Base-by-base conservation (phyloP, 2,888 invertebrate genomes). In the Eristalis tenax region DNA sequence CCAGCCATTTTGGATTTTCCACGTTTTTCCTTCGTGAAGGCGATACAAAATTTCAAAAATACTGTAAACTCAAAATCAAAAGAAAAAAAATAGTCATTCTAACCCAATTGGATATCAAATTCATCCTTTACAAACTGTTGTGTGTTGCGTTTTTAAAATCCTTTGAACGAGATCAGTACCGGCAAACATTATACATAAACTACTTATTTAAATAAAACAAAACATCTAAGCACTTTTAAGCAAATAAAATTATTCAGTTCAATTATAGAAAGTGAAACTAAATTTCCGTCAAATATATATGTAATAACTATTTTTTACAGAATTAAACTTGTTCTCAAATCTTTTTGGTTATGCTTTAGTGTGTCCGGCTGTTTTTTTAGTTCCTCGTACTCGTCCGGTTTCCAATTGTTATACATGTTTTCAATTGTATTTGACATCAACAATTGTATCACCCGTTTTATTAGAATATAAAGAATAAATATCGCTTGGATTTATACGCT, bases 1-100 rank as follows among this genome's bases (percentile, higher is more conserved):
- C 83, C 87, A 87, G 87, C 87, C 87, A 87, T 87, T 83, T 87
- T 87, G 83, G 76, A 87, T 87, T 87, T 83, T 87, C 50, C 79
- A 87, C 87, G 83, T 79, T 83, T 81, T 76, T 83, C 83, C 64
- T 38, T 22, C 22, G 73, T 79, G 79, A 79, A 50, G 18, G 79
- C 64, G 26, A 15, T 23, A 57, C 22, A 63, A 59, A 59, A 59
- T 59, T 59, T 59, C 8, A 38, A 38, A 74, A 82, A 82, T 26
- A 15, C 23, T 65, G 13, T 23, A 59, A 6, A 65, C 1, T 6
- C 18, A 8, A 50, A 50, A 2, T 13, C 32, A 26, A 64, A 69
- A 75, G 75, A 61, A 50, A 4, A 15, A 32, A 65, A 75, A 18
- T 38, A 59, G 3, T 40, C 40, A 26, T n/a, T 26, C 13, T 43